Evolutionary conservation across 2,797 vertebrate species (phyloP).

Genomic region (Hypotaenidia okinawae): DNA sequence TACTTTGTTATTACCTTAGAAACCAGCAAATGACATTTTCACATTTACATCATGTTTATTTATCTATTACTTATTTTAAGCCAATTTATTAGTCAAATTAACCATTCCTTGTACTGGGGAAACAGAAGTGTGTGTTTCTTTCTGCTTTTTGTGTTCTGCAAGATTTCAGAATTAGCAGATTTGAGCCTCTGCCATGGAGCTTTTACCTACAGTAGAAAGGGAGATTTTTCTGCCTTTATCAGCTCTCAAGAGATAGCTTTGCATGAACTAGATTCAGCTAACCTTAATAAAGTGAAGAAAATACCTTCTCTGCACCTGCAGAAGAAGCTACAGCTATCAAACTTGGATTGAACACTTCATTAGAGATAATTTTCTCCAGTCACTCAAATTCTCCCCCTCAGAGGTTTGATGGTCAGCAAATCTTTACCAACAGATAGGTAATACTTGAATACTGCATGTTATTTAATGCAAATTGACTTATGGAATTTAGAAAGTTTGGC

Average conservation of each 20-base stretch:
- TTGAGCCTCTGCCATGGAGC: not conserved
- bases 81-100: not conserved
- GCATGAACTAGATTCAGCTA: not conserved
- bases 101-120: not conserved
- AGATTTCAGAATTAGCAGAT: not conserved
- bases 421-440: not conserved
- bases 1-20: not conserved
- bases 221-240: constrained; percentile 1
- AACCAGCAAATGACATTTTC: not conserved
- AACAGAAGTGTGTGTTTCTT: not conserved
- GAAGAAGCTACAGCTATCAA: not conserved
- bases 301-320: not conserved
- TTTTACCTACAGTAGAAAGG: not conserved
- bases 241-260: not conserved
- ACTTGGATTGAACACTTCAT: not conserved
- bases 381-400: not conserved
- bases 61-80: not conserved
- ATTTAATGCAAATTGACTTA: not conserved
- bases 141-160: not conserved
- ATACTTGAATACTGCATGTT: not conserved
- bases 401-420: not conserved
- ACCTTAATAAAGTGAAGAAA: constrained; percentile 23
- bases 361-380: not conserved
- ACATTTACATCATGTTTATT: not conserved
- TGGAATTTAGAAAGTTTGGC: not conserved